Evolutionary conservation across 2,113 vertebrate species (phyloP).

Genomic region (Carollia perspicillata): DNA sequence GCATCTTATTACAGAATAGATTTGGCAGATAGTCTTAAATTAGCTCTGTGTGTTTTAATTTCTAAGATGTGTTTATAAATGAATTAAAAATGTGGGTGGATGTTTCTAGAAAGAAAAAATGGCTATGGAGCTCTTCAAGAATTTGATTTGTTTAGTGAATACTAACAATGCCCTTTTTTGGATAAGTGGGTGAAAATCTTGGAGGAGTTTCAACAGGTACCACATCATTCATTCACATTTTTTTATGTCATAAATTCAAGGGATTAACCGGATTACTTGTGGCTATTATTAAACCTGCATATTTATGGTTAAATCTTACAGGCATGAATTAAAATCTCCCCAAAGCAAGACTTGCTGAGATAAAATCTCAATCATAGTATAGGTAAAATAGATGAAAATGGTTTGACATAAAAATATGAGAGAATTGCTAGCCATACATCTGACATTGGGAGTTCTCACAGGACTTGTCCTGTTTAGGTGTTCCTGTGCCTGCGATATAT

Average conservation of each 20-base stretch:
- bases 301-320: constrained; percentile 10
- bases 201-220: background rate
- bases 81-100: background rate
- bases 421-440: background rate
- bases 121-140: background rate
- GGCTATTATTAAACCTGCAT: background rate
- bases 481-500: background rate
- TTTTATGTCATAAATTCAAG: constrained; percentile 3
- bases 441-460: background rate
- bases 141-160: constrained; percentile 2
- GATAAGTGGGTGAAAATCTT: constrained; percentile 41
- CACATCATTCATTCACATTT: background rate
- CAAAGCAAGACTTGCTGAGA: background rate
- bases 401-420: background rate
- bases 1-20: background rate
- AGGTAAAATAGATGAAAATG: background rate
- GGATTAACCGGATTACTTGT: background rate
- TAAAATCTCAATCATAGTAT: background rate
- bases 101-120: background rate
- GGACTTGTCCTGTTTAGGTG: background rate
- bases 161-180: background rate
- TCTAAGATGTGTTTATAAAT: constrained; percentile 1
- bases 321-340: background rate
- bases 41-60: background rate
- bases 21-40: background rate